Conservation (phyloP, 2,113 vertebrate species). For the Siphamia tubifer region DNA sequence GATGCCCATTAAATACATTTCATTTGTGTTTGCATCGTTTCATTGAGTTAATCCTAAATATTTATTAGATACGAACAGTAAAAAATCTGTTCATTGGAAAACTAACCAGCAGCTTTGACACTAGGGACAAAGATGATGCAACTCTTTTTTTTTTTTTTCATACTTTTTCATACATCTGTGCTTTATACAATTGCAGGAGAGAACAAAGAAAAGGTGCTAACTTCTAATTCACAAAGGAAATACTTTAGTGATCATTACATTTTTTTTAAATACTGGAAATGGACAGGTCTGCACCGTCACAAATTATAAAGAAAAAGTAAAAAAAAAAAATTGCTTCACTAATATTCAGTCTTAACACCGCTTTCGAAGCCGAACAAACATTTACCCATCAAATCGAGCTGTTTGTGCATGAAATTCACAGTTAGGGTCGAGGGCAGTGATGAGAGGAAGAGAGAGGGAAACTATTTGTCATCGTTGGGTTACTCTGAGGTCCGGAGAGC, state of each 20-base stretch:
- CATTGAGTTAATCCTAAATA: slow-evolving; percentile 76
- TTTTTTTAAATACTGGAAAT: neutral
- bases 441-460: slow-evolving; percentile 58
- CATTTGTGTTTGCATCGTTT: slow-evolving; percentile 79
- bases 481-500: slow-evolving; percentile 63
- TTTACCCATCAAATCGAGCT: slow-evolving; percentile 70
- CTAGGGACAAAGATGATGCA: slow-evolving; percentile 34
- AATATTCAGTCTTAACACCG: slow-evolving; percentile 51
- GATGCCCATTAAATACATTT: slow-evolving; percentile 70
- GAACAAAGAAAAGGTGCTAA: neutral
- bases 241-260: no score
- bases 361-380: slow-evolving; percentile 69
- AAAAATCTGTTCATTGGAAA: slow-evolving; percentile 71
- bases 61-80: slow-evolving; percentile 75
- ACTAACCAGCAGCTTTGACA: slow-evolving; percentile 49
- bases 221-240: no score
- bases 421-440: slow-evolving; percentile 50
- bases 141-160: slow-evolving; percentile 46
- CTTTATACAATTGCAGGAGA: slow-evolving; percentile 9
- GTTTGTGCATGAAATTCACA: slow-evolving; percentile 81
- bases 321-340: slow-evolving; percentile 64
- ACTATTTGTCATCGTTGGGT: slow-evolving; percentile 74
- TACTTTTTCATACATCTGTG: slow-evolving; percentile 58
- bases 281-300: neutral
- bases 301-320: slow-evolving; percentile 36